Conservation (phyloP, 2,888 invertebrate genomes). For the Yponomeuta evonymella region DNA sequence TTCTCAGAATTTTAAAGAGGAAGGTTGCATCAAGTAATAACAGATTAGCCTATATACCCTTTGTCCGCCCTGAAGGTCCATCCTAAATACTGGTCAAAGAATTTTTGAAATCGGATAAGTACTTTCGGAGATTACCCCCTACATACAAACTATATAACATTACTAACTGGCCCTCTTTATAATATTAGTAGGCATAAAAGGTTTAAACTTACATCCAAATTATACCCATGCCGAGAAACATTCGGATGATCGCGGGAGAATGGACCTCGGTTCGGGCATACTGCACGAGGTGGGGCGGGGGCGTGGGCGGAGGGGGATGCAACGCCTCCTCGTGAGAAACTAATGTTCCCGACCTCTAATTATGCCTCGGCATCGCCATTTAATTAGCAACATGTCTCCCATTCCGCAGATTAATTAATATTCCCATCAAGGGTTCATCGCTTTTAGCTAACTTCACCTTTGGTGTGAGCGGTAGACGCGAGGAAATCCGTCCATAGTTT, state of each 20-base stretch:
- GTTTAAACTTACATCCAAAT: not conserved
- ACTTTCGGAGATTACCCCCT: too few species aligned
- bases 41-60: too few species aligned
- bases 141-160: too few species aligned
- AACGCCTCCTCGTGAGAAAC: constrained; percentile 61
- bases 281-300: constrained; percentile 20
- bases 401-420: constrained; percentile 75
- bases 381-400: constrained; percentile 75
- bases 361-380: constrained; percentile 75
- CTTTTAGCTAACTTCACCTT: constrained; percentile 74
- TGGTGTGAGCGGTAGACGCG: constrained; percentile 35
- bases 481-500: too few species aligned
- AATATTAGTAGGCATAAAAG: too few species aligned
- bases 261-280: constrained; percentile 8
- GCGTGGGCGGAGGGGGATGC: constrained; percentile 13
- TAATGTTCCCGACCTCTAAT: constrained; percentile 70
- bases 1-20: too few species aligned
- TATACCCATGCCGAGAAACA: not conserved
- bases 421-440: constrained; percentile 71
- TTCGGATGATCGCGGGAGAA: not conserved
- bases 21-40: too few species aligned
- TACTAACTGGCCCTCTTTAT: too few species aligned
- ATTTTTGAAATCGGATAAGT: too few species aligned
- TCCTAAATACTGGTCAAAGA: too few species aligned
- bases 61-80: too few species aligned